phyloP scores from a whole-genome alignment of 2,888 invertebrate genomes.

The Dynastes tityus region DNA sequence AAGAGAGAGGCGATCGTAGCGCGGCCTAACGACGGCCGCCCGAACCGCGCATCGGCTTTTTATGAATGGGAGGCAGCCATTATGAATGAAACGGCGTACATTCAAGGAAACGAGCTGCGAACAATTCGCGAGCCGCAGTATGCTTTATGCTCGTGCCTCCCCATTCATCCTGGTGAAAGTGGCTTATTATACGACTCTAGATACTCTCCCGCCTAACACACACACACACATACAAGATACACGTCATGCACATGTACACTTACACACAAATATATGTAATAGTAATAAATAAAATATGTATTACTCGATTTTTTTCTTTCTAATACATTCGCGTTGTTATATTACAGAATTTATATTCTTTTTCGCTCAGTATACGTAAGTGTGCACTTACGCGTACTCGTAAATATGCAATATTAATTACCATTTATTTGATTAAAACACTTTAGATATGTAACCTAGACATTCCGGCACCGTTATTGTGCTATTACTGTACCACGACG shows the following conservation, averaged over 20 bases:
- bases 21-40: constrained; percentile 63
- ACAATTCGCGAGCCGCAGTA: constrained; percentile 62
- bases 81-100: constrained; percentile 78
- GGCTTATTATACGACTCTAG: constrained; percentile 55
- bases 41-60: constrained; percentile 75
- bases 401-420: constrained; percentile 26
- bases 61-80: constrained; percentile 83
- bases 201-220: constrained; percentile 55
- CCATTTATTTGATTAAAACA: constrained; percentile 35
- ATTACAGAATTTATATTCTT: too few species aligned
- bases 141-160: constrained; percentile 58
- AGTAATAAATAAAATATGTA: constrained; percentile 13
- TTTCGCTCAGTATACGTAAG: too few species aligned
- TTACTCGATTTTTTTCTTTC: too few species aligned
- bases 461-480: constrained; percentile 22
- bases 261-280: constrained; percentile 38
- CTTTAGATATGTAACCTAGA: constrained; percentile 32
- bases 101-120: constrained; percentile 68
- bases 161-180: constrained; percentile 64
- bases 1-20: constrained; percentile 63
- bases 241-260: constrained; percentile 35
- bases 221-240: constrained; percentile 23
- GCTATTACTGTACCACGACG: constrained; percentile 19
- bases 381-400: neutral
- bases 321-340: neutral